These are phyloP conservation scores for Glyptemys insculpta DNA, from an alignment of 2,797 vertebrate genomes.

Conservation along the genomic window DNA sequence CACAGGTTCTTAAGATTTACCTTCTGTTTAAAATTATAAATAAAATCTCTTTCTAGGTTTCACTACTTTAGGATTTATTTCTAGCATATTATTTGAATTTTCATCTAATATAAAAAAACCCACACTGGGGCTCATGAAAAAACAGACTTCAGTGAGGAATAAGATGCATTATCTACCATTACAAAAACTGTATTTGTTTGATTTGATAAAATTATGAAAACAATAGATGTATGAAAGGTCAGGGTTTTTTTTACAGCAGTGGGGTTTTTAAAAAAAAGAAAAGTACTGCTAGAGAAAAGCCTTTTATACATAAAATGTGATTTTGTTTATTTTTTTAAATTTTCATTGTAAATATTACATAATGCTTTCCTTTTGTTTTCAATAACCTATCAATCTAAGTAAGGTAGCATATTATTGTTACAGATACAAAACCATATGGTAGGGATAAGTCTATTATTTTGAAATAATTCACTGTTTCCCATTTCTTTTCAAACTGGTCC, in stretches of 20 bases:
- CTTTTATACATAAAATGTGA: neutral
- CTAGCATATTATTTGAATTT: neutral
- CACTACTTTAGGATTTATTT: neutral
- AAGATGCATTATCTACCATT: neutral
- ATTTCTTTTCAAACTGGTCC: accelerated
- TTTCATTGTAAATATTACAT: neutral
- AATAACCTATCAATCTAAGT: neutral
- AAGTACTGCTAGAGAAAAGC: neutral
- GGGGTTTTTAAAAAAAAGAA: neutral
- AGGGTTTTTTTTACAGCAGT: neutral
- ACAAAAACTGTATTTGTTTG: slow-evolving; percentile 1
- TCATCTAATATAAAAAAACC: neutral
- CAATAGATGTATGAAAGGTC: accelerated
- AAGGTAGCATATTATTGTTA: neutral
- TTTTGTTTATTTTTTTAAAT: neutral
- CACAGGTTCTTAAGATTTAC: neutral
- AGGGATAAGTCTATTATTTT: neutral
- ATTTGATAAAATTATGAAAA: neutral
- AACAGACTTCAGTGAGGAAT: neutral
- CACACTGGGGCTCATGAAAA: neutral
- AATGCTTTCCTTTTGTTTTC: neutral
- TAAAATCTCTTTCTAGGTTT: neutral
- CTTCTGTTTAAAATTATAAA: neutral
- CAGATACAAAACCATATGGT: neutral
- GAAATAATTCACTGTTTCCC: neutral